Base-by-base conservation (phyloP, 2,888 invertebrate genomes). In the Nematopogon swammerdamellus region DNA sequence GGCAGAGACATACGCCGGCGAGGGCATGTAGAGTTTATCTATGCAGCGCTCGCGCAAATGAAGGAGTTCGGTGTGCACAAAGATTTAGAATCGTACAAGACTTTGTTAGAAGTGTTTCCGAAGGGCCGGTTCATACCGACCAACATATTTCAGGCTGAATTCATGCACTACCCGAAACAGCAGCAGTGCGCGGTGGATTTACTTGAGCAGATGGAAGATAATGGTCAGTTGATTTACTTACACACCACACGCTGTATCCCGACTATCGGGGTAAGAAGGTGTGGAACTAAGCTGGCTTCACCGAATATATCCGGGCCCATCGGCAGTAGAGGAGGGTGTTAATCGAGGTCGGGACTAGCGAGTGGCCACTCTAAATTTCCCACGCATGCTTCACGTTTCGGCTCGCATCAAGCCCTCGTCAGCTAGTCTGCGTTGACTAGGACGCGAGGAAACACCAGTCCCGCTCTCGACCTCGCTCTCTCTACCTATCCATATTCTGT, bases 1-100 rank as follows among this genome's bases (percentile, higher is more conserved):
- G 81, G 80, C 20, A 81, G 84, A 44, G 87, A 88, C 57, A 81
- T 81, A 0, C 84, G 88, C 59, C 82, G 91, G 53, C 81, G 91
- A 52, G 95, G 95, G 44, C 94, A 96, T 67, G 93, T 95, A 0
- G 95, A 97, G 61, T 99, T 99, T 70, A 94, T 99, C 58, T 89
- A 92, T 64, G 86, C 92, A 0, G 96, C 97, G 0, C 68, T 98
- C 53, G 86, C 86, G 50, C 85, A 90, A 61, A 92, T 99, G 92
- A 85, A 92, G 56, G 89, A 89, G 50, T 97, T 91, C 70, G 92
- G 91, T 1, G 94, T 97, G 0, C 85, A 94, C 49, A 88, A 89
- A 63, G 97, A 95, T 65, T 61, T 94, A 17, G 89, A 91, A 60
- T 87, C 87, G 0, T 97, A 97, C 64, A 97, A 93, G 68, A 83